Base-by-base conservation (phyloP, 2,113 vertebrate genomes). In the Panthera uncia region DNA sequence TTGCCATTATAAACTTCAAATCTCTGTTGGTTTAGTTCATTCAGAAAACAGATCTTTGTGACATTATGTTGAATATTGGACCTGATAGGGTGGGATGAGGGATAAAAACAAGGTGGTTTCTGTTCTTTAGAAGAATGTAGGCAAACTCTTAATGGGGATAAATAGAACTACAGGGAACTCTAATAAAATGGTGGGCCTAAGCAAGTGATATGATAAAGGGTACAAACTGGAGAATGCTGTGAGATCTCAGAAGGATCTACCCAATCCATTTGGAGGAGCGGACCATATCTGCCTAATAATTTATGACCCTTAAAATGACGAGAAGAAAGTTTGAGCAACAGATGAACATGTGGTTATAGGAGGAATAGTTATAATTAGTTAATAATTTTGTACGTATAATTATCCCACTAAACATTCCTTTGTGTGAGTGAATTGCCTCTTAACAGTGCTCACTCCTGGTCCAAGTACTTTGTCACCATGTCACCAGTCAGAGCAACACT, bases 41-140 rank as follows among this genome's bases (percentile, higher is more conserved):
- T 89, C 31, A 94, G 63, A 38, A 21, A 80, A 36, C 13, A 71
- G 16, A 15, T 79, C 63, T 65, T 55, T 78, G 79, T 74, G 65
- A 82, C 65, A 73, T 50, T 38, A 68, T 88, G 31, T 82, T 66
- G 10, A 94, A 25, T 88, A n/a, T 61, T 92, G 3, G 48, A 87
- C 83, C 3, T 69, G 78, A 31, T 86, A 11, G 9, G 8, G 14
- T n/a, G 33, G 33, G 27, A 33, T 93, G 57, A 74, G 69, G 92
- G 71, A 38, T 66, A 8, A 88, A 5, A 41, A 85, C 66, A 76
- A 81, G 6, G 36, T 61, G 8, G 16, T 63, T 93, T 83, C 57
- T 93, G 18, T 85, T 80, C 29, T 94, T 87, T 31, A 68, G 48
- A 91, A 83, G 41, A 91, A n/a, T 93, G 7, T 80, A 80, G 80